phyloP scores from a whole-genome alignment of 2,113 vertebrate genomes.

The Pseudorectes ferrugineus region DNA sequence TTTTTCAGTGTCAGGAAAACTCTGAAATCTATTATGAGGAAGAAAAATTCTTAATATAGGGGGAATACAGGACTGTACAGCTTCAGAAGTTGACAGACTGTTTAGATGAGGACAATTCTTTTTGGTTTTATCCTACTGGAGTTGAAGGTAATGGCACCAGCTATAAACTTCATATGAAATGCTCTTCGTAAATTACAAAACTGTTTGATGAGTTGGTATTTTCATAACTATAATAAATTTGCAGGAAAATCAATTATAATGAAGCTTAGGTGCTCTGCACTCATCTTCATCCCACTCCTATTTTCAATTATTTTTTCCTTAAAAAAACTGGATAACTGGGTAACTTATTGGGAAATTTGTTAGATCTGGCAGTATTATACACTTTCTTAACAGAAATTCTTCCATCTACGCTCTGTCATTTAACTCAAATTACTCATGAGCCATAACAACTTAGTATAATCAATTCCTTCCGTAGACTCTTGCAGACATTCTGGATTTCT shows the following conservation, averaged over 20 bases:
- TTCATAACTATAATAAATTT: neutral
- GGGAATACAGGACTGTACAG: neutral
- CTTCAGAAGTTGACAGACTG: neutral
- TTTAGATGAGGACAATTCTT: neutral
- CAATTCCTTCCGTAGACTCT: neutral
- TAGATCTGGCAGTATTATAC: neutral
- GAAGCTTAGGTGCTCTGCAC: neutral
- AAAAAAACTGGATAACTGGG: neutral
- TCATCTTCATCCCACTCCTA: neutral
- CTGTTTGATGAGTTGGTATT: neutral
- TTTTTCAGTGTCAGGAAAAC: neutral
- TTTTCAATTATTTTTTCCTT: neutral
- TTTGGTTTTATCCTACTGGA: neutral
- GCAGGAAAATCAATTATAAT: neutral
- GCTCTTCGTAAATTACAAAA: neutral
- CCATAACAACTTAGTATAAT: neutral
- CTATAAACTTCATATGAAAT: neutral
- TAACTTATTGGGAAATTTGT: neutral
- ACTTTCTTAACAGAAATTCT: neutral
- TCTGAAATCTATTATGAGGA: neutral
- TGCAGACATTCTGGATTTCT: neutral
- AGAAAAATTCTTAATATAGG: neutral
- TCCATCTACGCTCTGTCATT: neutral
- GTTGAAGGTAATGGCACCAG: neutral
- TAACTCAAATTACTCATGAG: neutral